These are phyloP conservation scores for Mustela nigripes DNA, from an alignment of 2,113 vertebrate genomes.

Conservation along the genomic window DNA sequence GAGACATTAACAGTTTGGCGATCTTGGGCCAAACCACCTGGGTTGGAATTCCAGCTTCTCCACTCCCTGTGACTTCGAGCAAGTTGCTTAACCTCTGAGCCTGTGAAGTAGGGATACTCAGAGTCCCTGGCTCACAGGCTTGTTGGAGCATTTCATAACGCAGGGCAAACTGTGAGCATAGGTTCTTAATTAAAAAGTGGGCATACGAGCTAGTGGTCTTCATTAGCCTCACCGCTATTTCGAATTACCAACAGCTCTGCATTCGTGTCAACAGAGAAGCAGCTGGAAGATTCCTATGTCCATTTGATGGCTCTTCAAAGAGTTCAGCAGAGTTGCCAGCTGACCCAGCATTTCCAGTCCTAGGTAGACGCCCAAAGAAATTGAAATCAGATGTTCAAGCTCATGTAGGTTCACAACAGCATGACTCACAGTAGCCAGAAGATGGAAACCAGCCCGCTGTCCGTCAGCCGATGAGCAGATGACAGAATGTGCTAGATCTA, in stretches of 20 bases:
- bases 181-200: background rate
- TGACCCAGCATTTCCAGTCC: background rate
- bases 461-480: rapidly evolving
- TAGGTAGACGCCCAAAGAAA: background rate
- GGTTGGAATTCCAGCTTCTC: background rate
- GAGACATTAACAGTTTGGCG: background rate
- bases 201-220: no score
- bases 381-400: background rate
- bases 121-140: background rate
- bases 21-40: background rate
- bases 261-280: background rate
- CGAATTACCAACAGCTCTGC: background rate
- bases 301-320: background rate
- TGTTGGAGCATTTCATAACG: rapidly evolving
- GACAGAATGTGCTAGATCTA: background rate
- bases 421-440: no score
- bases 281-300: background rate
- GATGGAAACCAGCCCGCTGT: background rate
- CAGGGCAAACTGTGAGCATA: background rate
- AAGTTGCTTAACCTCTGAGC: background rate
- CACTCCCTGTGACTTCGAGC: background rate
- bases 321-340: background rate
- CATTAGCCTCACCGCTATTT: background rate
- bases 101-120: background rate
- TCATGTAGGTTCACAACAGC: rapidly evolving